Conservation (phyloP, 1,140 invertebrate genomes). For the Oedothorax gibbosus region DNA sequence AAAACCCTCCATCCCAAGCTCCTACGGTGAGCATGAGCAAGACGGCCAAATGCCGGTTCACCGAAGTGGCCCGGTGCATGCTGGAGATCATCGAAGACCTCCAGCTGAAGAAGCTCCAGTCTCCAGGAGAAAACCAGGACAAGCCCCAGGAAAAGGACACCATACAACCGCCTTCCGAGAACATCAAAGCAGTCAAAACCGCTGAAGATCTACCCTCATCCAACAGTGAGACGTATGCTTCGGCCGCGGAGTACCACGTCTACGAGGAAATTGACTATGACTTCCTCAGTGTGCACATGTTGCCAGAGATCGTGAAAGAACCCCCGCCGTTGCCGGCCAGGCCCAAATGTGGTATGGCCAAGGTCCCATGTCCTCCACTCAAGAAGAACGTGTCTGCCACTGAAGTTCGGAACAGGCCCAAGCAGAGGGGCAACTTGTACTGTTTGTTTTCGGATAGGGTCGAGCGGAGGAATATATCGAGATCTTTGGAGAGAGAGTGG, state of each 20-base stretch:
- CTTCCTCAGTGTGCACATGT: slow-evolving; percentile 25
- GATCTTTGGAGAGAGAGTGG: slow-evolving; percentile 62
- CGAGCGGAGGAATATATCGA: slow-evolving; percentile 61
- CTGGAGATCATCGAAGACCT: slow-evolving; percentile 67
- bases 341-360: slow-evolving; percentile 19
- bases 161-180: not conserved
- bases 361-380: slow-evolving; percentile 21
- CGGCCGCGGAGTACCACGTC: slow-evolving; percentile 66
- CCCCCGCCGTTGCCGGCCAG: slow-evolving; percentile 56
- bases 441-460: slow-evolving; percentile 61
- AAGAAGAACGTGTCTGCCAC: not conserved
- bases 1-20: not conserved
- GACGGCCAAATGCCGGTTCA: slow-evolving; percentile 63
- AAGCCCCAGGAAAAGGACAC: not conserved
- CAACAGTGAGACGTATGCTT: slow-evolving; percentile 29
- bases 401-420: slow-evolving; percentile 56
- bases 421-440: slow-evolving; percentile 63
- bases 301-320: not conserved
- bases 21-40: slow-evolving; percentile 38
- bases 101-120: slow-evolving; percentile 62
- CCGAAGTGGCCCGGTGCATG: slow-evolving; percentile 67
- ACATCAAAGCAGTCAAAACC: not conserved
- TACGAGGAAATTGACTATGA: slow-evolving; percentile 68
- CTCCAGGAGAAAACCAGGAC: not conserved
- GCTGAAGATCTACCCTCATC: not conserved